phyloP scores from a whole-genome alignment of 1,140 invertebrate species.

The Druon quercuslanigerum region DNA sequence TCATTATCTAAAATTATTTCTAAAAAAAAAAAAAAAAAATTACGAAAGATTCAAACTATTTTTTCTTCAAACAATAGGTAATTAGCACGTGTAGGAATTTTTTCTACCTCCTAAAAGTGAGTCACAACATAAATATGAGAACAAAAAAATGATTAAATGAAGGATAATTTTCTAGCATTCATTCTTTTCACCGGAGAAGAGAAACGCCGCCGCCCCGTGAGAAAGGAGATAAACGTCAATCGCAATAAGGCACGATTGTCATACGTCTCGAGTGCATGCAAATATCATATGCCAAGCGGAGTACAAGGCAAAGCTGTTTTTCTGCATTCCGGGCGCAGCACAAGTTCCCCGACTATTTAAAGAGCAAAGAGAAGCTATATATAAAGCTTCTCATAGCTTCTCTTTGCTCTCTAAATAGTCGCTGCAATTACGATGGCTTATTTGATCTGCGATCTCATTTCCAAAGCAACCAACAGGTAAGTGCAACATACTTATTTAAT shows the following conservation, averaged over 20 bases:
- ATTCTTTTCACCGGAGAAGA: slow-evolving; percentile 5
- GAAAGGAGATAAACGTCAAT: slow-evolving; percentile 25
- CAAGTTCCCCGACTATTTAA: not conserved
- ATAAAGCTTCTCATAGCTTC: not conserved
- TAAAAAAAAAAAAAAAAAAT: not conserved
- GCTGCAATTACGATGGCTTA: too few relatives aligned
- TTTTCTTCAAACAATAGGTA: not conserved
- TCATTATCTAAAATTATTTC: not conserved
- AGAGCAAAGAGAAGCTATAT: not conserved
- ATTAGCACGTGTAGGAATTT: not conserved
- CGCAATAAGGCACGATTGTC: slow-evolving; percentile 16
- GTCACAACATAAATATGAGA: slow-evolving; percentile 16
- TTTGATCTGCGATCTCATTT: too few relatives aligned
- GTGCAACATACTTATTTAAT: too few relatives aligned
- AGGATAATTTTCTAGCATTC: not conserved
- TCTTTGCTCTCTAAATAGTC: too few relatives aligned
- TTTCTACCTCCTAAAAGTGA: not conserved
- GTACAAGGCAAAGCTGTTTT: slow-evolving; percentile 46
- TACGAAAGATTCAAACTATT: not conserved
- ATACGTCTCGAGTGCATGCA: not conserved
- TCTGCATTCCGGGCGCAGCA: slow-evolving; percentile 44
- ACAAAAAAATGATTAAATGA: not conserved
- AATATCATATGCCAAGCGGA: slow-evolving; percentile 11
- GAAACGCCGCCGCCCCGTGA: slow-evolving; percentile 11
- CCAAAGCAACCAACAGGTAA: too few relatives aligned